Evolutionary conservation across 2,797 vertebrate species (phyloP).

Genomic region (Chaunax sp.): DNA sequence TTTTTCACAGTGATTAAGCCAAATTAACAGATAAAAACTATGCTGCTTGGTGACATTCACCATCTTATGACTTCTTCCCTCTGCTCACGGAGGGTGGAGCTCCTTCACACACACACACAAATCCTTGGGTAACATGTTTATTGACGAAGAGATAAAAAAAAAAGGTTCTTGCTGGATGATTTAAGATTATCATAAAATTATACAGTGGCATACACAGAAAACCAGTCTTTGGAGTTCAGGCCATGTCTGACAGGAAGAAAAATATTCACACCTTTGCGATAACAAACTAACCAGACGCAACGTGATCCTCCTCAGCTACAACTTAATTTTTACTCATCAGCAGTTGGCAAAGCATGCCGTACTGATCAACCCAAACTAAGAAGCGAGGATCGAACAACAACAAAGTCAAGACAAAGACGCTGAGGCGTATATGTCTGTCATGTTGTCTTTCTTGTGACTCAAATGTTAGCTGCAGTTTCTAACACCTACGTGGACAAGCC

Average conservation of each 20-base stretch:
- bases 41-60: no score
- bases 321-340: slow-evolving; percentile 42
- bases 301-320: slow-evolving; percentile 13
- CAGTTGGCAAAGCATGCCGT: slow-evolving; percentile 20
- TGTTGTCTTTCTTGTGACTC: slow-evolving; percentile 14
- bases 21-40: no score
- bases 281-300: slow-evolving; percentile 32
- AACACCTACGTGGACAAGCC: slow-evolving; percentile 19
- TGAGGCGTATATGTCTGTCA: slow-evolving; percentile 8
- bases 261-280: slow-evolving; percentile 24
- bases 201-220: slow-evolving; percentile 22
- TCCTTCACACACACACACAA: background rate
- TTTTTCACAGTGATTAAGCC: no score
- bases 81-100: no score
- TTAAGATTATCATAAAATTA: slow-evolving; percentile 40
- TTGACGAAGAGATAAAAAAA: slow-evolving; percentile 26
- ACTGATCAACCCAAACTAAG: slow-evolving; percentile 30
- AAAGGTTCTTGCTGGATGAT: slow-evolving; percentile 19
- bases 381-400: slow-evolving; percentile 21
- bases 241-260: slow-evolving; percentile 22
- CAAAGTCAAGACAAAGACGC: slow-evolving; percentile 1
- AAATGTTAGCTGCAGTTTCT: slow-evolving; percentile 16
- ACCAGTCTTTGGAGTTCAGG: slow-evolving; percentile 12
- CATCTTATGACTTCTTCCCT: no score
- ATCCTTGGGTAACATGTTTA: slow-evolving; percentile 32